Percentiles rank a stretch among this genome's conserved stretches.
These are phyloP conservation scores for Caenorhabditis afra DNA, from an alignment of 2,888 invertebrate species.

Conservation along the genomic window DNA sequence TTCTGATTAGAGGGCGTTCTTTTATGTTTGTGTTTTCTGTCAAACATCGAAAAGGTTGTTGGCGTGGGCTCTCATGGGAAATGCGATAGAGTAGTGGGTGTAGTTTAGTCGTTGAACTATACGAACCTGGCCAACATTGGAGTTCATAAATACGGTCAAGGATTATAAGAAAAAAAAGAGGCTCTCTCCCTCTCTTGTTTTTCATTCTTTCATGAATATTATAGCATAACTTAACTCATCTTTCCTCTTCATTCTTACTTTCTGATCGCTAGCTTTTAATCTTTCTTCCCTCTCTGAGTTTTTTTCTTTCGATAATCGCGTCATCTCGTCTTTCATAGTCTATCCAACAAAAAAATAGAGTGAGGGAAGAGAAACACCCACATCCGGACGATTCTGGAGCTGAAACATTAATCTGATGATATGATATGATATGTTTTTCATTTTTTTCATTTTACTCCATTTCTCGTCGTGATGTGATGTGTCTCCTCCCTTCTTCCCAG, in stretches of 20 bases:
- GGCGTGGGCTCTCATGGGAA: background rate
- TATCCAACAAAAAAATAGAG: background rate
- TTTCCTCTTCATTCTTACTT: background rate
- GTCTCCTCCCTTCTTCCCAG: background rate
- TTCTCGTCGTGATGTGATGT: conserved; percentile 32
- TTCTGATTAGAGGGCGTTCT: conserved; percentile 19
- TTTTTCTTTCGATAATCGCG: conserved; percentile 25
- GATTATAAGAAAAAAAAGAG: background rate
- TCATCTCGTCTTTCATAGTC: conserved; percentile 14
- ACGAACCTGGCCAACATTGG: background rate
- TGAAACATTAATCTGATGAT: conserved; percentile 1
- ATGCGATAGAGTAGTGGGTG: background rate
- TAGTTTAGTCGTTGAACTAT: background rate
- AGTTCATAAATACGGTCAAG: conserved; percentile 10
- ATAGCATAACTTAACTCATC: conserved; percentile 26
- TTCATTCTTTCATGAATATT: conserved; percentile 22
- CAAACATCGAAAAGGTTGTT: no score
- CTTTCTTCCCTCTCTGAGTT: conserved; percentile 3
- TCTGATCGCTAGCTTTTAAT: conserved; percentile 7
- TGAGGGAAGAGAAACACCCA: conserved; percentile 11
- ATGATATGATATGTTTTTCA: background rate
- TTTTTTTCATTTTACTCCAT: conserved; percentile 10
- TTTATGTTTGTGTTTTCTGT: no score
- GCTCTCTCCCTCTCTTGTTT: background rate
- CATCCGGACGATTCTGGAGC: conserved; percentile 37